A percentile compares a stretch with the other conserved stretches of the same genome.
Evolutionary conservation across 53 echinoderm and acorn worm genomes (phyloP).

Genomic region (Zoroaster sp.): DNA sequence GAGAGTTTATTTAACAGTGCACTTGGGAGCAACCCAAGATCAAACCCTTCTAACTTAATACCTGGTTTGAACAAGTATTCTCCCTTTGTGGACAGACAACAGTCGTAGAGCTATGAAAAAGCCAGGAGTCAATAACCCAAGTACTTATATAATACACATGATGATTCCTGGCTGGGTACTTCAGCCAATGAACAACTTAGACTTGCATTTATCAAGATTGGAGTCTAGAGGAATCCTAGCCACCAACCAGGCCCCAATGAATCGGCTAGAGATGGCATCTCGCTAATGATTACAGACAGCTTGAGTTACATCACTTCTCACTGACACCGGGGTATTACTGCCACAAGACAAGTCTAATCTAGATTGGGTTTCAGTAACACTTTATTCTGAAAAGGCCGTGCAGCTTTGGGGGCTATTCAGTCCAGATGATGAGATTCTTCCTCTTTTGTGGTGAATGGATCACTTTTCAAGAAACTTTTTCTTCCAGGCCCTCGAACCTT

Average conservation of each 20-base stretch:
- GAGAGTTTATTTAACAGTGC: no score
- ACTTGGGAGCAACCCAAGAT: no score
- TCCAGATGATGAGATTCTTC: neutral
- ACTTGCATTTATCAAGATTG: neutral
- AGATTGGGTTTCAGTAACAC: conserved; percentile 52
- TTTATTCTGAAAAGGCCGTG: conserved; percentile 32
- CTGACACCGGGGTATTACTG: conserved; percentile 27
- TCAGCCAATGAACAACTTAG: neutral
- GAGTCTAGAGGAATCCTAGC: conserved; percentile 23
- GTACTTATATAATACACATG: neutral
- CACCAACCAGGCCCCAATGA: neutral
- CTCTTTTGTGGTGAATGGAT: neutral
- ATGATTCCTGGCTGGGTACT: neutral
- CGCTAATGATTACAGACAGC: conserved; percentile 48
- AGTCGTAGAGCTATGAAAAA: neutral
- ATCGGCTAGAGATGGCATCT: conserved; percentile 41
- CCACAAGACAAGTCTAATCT: conserved; percentile 47
- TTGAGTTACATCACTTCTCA: conserved; percentile 52
- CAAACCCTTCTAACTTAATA: no score
- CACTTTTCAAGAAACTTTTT: neutral
- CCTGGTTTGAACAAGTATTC: neutral
- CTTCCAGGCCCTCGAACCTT: neutral
- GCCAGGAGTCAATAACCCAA: conserved; percentile 1
- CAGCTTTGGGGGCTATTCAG: neutral
- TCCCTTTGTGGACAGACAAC: neutral